Evolutionary conservation across 2,113 vertebrate genomes (phyloP).

Genomic region (Pygoscelis adeliae): DNA sequence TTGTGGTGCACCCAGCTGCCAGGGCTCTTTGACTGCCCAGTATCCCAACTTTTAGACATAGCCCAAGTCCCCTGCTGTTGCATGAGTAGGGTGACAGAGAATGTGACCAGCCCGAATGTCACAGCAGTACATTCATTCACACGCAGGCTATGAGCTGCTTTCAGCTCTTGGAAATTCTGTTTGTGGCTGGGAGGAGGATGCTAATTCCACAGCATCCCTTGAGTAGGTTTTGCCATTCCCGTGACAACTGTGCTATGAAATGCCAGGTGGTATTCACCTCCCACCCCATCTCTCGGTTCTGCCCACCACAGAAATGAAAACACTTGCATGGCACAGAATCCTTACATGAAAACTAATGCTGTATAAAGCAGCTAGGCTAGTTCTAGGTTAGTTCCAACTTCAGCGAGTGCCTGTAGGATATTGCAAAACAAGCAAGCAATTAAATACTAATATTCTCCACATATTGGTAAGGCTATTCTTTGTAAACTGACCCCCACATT

Average conservation of each 20-base stretch:
- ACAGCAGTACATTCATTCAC: not conserved
- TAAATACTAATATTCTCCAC: not conserved
- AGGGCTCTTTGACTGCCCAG: not conserved
- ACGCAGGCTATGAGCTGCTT: not conserved
- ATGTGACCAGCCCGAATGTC: not conserved
- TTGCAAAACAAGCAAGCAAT: not conserved
- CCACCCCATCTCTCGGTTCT: not conserved
- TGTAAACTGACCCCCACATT: not conserved
- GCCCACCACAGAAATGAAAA: not conserved
- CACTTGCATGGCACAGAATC: not conserved
- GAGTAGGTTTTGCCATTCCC: not conserved
- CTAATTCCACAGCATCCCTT: not conserved
- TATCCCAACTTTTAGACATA: not conserved
- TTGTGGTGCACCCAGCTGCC: not conserved
- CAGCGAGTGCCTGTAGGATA: not conserved
- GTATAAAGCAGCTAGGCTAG: not conserved
- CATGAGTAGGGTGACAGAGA: not conserved
- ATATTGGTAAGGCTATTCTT: not conserved
- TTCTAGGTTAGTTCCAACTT: not conserved
- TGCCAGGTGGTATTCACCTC: conserved; percentile 9
- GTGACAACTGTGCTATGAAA: not conserved
- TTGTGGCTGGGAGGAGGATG: not conserved
- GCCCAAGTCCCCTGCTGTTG: not conserved
- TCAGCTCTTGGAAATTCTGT: not conserved
- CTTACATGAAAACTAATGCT: not conserved